These are phyloP conservation scores for Cheilosia vernalis DNA, from an alignment of 2,888 invertebrate species.

Conservation along the genomic window DNA sequence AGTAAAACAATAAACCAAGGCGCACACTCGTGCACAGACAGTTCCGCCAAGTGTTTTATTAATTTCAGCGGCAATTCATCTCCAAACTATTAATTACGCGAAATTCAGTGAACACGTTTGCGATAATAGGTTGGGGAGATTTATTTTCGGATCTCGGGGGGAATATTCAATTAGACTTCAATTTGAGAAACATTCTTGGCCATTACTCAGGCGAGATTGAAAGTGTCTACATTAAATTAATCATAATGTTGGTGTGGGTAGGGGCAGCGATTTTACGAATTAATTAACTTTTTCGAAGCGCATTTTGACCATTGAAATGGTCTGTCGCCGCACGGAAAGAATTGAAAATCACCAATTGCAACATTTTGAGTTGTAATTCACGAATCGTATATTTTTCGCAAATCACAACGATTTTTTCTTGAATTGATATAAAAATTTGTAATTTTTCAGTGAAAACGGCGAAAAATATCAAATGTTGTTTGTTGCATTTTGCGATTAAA, in stretches of 20 bases:
- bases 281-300: constrained; percentile 24
- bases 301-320: constrained; percentile 21
- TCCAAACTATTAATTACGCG: constrained; percentile 37
- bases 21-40: neutral
- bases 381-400: too few relatives aligned
- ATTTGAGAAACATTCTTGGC: constrained; percentile 34
- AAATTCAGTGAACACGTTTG: constrained; percentile 29
- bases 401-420: too few relatives aligned
- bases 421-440: too few relatives aligned
- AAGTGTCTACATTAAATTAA: constrained; percentile 32
- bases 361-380: too few relatives aligned
- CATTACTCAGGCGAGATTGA: constrained; percentile 6
- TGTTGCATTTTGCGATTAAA: too few relatives aligned
- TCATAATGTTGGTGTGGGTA: constrained; percentile 28
- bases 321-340: too few relatives aligned
- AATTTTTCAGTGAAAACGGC: too few relatives aligned
- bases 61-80: constrained; percentile 55
- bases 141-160: constrained; percentile 10
- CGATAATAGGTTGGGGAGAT: constrained; percentile 17
- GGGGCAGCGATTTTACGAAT: constrained; percentile 8
- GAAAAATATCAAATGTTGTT: too few relatives aligned
- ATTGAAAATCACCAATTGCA: too few relatives aligned
- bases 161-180: constrained; percentile 4
- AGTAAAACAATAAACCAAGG: constrained; percentile 12
- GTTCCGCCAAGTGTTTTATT: constrained; percentile 28